These are phyloP conservation scores for Drosophila monieri DNA, from an alignment of 2,888 invertebrate genomes.

Conservation along the genomic window DNA sequence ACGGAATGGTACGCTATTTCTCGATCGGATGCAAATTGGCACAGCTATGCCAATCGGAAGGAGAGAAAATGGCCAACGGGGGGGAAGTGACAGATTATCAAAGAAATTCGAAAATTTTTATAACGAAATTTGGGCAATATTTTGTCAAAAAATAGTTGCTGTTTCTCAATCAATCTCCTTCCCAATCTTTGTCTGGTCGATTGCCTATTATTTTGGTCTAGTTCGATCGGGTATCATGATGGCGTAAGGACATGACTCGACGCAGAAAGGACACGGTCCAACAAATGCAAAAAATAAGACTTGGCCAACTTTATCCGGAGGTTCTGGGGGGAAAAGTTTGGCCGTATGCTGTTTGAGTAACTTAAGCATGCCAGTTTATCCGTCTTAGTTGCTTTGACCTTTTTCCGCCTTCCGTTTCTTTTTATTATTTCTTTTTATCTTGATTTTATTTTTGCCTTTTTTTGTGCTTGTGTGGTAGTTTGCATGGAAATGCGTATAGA, in stretches of 20 bases:
- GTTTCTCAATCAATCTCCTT: no score
- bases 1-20: no score
- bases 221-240: neutral
- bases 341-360: conserved; percentile 69
- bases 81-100: no score
- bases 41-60: no score
- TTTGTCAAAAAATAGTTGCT: no score
- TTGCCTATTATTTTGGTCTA: neutral
- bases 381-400: conserved; percentile 76
- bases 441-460: neutral
- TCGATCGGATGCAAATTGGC: no score
- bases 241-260: neutral
- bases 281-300: conserved; percentile 4
- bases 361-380: conserved; percentile 72
- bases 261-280: neutral
- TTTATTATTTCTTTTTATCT: conserved; percentile 10
- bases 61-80: no score
- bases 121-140: no score
- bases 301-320: conserved; percentile 11
- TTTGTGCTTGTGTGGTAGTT: conserved; percentile 52
- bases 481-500: conserved; percentile 44
- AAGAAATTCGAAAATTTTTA: no score
- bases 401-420: conserved; percentile 43
- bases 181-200: no score
- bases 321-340: conserved; percentile 55